phyloP scores from a whole-genome alignment of 2,797 vertebrate genomes.

The Phyllotis vaccarum region DNA sequence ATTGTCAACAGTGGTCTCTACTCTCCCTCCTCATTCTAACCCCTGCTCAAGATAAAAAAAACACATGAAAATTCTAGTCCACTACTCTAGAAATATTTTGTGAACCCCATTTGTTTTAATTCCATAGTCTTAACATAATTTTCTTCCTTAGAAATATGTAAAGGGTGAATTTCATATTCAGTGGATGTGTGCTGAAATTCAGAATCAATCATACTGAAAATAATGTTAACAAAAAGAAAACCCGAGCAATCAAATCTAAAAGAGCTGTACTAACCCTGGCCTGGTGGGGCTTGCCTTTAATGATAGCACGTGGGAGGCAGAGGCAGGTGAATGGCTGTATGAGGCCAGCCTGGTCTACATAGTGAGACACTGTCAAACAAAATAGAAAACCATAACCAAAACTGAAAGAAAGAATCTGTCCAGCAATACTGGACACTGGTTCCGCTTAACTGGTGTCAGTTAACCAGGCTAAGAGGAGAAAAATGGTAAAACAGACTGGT shows the following conservation, averaged over 20 bases:
- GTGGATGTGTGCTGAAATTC: not conserved
- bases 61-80: not conserved
- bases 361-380: not conserved
- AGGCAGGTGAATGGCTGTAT: not conserved
- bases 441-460: not conserved
- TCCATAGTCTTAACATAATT: not conserved
- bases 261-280: not conserved
- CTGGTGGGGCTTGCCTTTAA: not conserved
- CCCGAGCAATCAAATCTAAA: not conserved
- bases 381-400: not conserved
- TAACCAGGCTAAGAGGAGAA: not conserved
- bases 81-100: not conserved
- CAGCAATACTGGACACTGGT: not conserved
- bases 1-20: not conserved
- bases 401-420: not conserved
- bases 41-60: not conserved
- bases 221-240: not conserved
- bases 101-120: not conserved
- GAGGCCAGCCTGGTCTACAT: not conserved
- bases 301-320: not conserved
- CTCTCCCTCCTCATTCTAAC: not conserved
- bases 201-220: slow-evolving; percentile 20
- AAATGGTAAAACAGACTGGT: not conserved
- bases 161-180: slow-evolving; percentile 3
- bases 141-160: not conserved